Conservation (phyloP, 2,888 invertebrate genomes). For the Conchocele bisecta region DNA sequence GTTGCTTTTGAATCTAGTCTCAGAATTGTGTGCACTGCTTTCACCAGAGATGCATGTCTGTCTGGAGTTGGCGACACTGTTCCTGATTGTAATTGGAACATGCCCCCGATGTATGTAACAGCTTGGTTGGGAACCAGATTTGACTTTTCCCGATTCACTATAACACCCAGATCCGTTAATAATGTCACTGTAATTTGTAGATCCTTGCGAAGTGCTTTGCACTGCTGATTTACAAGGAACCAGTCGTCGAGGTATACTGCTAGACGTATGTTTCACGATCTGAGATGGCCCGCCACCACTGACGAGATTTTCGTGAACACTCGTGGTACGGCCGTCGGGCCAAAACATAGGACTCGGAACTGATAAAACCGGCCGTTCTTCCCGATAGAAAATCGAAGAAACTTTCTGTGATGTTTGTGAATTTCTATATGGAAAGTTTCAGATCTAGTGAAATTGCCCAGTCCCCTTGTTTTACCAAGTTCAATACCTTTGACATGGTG, state of each 20-base stretch:
- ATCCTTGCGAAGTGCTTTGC: neutral
- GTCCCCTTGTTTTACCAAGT: constrained; percentile 30
- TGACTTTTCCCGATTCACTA: constrained; percentile 5
- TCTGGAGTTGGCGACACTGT: constrained; percentile 2
- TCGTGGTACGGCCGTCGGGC: too few relatives aligned
- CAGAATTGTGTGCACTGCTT: too few relatives aligned
- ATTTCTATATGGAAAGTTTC: constrained; percentile 31
- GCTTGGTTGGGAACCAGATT: neutral
- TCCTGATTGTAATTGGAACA: neutral
- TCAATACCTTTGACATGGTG: constrained; percentile 27
- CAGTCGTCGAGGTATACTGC: constrained; percentile 26
- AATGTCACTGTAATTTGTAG: neutral
- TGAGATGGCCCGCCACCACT: too few relatives aligned
- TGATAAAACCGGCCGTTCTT: constrained; percentile 13
- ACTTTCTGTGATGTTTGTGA: constrained; percentile 21
- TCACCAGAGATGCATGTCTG: too few relatives aligned
- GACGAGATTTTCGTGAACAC: too few relatives aligned
- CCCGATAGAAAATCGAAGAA: constrained; percentile 20
- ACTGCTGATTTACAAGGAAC: constrained; percentile 1
- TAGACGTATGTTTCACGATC: constrained; percentile 4
- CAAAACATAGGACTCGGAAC: constrained; percentile 21
- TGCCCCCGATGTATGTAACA: neutral
- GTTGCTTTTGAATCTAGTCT: too few relatives aligned
- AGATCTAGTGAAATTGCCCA: constrained; percentile 37
- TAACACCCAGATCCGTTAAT: constrained; percentile 12